phyloP scores from a whole-genome alignment of 1,140 invertebrate species.

The Orussus abietinus region DNA sequence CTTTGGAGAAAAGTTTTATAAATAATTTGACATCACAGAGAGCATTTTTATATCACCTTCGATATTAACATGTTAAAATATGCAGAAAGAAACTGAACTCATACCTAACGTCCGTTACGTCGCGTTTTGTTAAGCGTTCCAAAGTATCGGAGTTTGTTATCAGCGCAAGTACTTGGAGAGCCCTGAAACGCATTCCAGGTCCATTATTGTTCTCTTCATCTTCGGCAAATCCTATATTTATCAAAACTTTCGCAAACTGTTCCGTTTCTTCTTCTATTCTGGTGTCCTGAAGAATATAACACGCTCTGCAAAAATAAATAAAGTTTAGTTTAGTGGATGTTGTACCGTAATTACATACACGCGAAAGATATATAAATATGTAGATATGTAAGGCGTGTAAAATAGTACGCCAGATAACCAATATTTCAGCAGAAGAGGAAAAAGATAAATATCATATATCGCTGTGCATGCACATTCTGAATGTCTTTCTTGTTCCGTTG shows the following conservation, averaged over 20 bases:
- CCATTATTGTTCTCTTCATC: conserved; percentile 27
- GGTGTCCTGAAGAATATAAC: conserved; percentile 48
- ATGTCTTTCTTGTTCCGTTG: too few species aligned
- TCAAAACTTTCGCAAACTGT: conserved; percentile 30
- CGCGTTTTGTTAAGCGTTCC: conserved; percentile 35
- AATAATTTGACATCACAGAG: too few species aligned
- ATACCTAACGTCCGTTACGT: conserved; percentile 28
- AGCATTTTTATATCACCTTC: too few species aligned
- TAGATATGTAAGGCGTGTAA: too few species aligned
- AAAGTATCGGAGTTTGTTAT: conserved; percentile 31
- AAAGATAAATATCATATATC: too few species aligned
- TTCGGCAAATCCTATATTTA: conserved; percentile 35
- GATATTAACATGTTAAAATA: too few species aligned
- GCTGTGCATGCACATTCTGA: too few species aligned
- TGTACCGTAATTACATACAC: neutral
- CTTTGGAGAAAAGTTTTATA: too few species aligned
- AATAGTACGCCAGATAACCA: too few species aligned
- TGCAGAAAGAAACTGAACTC: too few species aligned
- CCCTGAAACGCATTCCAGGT: conserved; percentile 36
- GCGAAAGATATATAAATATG: too few species aligned
- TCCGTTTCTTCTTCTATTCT: conserved; percentile 22
- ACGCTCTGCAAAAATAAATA: conserved; percentile 34
- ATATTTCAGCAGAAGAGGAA: too few species aligned
- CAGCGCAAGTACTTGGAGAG: conserved; percentile 39
- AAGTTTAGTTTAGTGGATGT: neutral